These are phyloP conservation scores for Paracyclopina nana DNA, from an alignment of 1,140 invertebrate genomes.

Conservation along the genomic window DNA sequence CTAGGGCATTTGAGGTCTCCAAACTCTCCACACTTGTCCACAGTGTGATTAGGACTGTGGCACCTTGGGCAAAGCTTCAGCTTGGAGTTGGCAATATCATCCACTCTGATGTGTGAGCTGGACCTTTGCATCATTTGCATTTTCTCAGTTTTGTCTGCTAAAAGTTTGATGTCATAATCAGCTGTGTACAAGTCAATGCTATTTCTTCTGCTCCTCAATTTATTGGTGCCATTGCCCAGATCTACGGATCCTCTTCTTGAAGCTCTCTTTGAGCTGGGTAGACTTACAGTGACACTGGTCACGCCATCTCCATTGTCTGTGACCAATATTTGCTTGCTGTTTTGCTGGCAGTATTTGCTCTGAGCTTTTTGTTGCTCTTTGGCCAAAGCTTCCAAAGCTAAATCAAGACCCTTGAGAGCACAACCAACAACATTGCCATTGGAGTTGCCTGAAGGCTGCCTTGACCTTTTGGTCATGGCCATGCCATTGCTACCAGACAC, in stretches of 20 bases:
- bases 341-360: not conserved
- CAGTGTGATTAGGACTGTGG: slow-evolving; percentile 1
- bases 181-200: slow-evolving; percentile 11
- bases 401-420: slow-evolving; percentile 3
- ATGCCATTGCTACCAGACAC: no score
- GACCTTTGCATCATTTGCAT: slow-evolving; percentile 11
- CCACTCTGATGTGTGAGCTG: slow-evolving; percentile 10
- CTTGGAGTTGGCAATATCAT: slow-evolving; percentile 1
- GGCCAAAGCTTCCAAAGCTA: slow-evolving; percentile 4
- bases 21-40: slow-evolving; percentile 3
- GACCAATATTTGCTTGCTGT: no score
- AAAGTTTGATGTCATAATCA: slow-evolving; percentile 14
- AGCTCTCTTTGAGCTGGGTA: not conserved
- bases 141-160: slow-evolving; percentile 5
- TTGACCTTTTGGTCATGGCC: no score
- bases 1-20: slow-evolving; percentile 6
- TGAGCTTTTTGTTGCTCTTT: not conserved
- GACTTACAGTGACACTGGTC: slow-evolving; percentile 6
- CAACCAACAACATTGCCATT: not conserved
- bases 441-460: no score
- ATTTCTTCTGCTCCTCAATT: slow-evolving; percentile 5
- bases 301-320: no score
- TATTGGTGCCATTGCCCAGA: not conserved
- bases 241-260: not conserved
- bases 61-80: slow-evolving; percentile 13